A percentile compares a stretch with the other conserved stretches of the same genome.
Evolutionary conservation across 1,140 invertebrate genomes (phyloP).

Genomic region (Arctopsyche grandis): DNA sequence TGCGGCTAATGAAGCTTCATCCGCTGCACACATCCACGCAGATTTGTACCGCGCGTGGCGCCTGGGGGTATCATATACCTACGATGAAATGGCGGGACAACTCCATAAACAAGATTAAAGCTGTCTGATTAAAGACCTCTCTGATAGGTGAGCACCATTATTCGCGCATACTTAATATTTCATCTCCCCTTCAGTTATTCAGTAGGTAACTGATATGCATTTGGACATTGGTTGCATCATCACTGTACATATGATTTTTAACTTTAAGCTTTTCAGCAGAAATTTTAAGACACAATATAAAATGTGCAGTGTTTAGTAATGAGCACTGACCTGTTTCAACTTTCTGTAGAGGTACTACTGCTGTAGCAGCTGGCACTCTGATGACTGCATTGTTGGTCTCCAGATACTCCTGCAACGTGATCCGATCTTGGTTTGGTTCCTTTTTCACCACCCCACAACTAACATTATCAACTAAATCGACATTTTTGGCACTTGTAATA

Average conservation of each 20-base stretch:
- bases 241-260: too few species aligned
- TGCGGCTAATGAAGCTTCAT: conserved; percentile 2
- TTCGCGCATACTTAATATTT: too few species aligned
- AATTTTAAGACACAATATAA: too few species aligned
- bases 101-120: background rate
- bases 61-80: too few species aligned
- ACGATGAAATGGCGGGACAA: background rate
- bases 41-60: background rate
- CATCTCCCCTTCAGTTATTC: too few species aligned
- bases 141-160: too few species aligned
- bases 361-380: conserved; percentile 33
- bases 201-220: too few species aligned
- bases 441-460: conserved; percentile 1
- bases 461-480: conserved; percentile 31
- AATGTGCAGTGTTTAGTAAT: too few species aligned
- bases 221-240: too few species aligned
- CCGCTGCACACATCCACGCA: background rate
- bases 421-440: background rate
- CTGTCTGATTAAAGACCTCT: too few species aligned
- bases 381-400: conserved; percentile 43
- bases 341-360: background rate
- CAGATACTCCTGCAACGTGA: conserved; percentile 45
- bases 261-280: too few species aligned
- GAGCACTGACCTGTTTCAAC: conserved; percentile 13
- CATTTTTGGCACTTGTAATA: conserved; percentile 47